These are phyloP conservation scores for Malacosoma neustria DNA, from an alignment of 2,888 invertebrate genomes.

Conservation along the genomic window DNA sequence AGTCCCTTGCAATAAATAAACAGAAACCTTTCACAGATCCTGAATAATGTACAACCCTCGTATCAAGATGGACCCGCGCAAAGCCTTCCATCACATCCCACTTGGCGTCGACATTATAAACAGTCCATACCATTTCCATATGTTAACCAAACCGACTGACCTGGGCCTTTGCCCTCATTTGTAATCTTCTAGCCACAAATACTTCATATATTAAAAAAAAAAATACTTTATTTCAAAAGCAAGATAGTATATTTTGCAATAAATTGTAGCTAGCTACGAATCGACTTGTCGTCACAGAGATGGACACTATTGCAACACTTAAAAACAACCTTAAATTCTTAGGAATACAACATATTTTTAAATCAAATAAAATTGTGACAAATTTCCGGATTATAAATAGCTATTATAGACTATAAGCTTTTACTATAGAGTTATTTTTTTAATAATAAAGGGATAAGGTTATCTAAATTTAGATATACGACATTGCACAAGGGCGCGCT, in stretches of 20 bases:
- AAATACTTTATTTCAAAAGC: neutral
- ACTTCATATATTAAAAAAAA: conserved; percentile 7
- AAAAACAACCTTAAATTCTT: neutral
- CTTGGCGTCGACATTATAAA: neutral
- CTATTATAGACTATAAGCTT: conserved; percentile 8
- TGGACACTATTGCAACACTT: neutral
- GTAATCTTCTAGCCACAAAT: conserved; percentile 24
- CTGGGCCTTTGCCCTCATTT: conserved; percentile 25
- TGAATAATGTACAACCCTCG: neutral
- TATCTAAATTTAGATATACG: conserved; percentile 40
- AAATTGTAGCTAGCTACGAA: conserved; percentile 12
- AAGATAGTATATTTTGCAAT: conserved; percentile 9
- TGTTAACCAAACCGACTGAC: conserved; percentile 14
- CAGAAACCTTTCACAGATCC: neutral
- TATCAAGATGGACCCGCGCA: neutral
- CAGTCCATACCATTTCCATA: conserved; percentile 5
- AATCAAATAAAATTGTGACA: neutral
- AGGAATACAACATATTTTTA: neutral
- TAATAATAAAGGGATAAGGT: conserved; percentile 9
- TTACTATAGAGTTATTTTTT: conserved; percentile 3
- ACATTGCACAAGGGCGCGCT: conserved; percentile 31
- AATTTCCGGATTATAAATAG: no score
- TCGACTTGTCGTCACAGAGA: conserved; percentile 11
- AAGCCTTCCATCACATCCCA: neutral
- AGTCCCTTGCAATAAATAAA: neutral